Conservation (phyloP, 2,797 vertebrate genomes). For the Ctenopoma kingsleyae region DNA sequence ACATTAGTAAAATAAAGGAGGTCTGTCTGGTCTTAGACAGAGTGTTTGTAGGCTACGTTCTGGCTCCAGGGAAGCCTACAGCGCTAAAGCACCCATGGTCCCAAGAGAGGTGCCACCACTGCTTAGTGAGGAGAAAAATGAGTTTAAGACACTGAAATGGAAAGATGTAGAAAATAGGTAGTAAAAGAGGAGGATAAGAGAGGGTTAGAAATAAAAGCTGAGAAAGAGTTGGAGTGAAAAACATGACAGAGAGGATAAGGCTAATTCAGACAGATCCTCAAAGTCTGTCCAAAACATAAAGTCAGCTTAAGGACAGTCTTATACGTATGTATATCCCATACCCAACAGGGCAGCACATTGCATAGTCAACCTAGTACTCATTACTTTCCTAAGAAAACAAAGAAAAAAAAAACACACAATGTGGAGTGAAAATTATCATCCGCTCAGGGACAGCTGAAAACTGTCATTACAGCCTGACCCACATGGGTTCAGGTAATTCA, state of each 20-base stretch:
- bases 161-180: conserved; percentile 56
- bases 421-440: conserved; percentile 39
- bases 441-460: conserved; percentile 44
- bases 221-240: conserved; percentile 13
- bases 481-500: conserved; percentile 71
- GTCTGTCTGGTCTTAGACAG: conserved; percentile 71
- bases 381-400: conserved; percentile 33
- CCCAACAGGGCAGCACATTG: conserved; percentile 16
- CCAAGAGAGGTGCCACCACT: conserved; percentile 72
- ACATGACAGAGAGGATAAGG: conserved; percentile 5
- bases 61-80: conserved; percentile 83
- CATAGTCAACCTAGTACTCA: conserved; percentile 34
- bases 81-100: conserved; percentile 76
- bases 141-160: conserved; percentile 73
- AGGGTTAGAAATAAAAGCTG: conserved; percentile 8
- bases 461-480: conserved; percentile 50
- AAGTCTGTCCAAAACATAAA: conserved; percentile 60
- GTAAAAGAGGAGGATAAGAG: conserved; percentile 29
- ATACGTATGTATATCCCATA: neutral
- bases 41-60: conserved; percentile 80
- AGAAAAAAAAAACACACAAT: conserved; percentile 17
- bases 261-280: conserved; percentile 44
- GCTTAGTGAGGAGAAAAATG: conserved; percentile 74
- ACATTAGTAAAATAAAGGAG: conserved; percentile 73
- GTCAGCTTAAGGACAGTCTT: conserved; percentile 24